These are phyloP conservation scores for Rhizoglyphus robini DNA, from an alignment of 1,140 invertebrate genomes.

Conservation along the genomic window DNA sequence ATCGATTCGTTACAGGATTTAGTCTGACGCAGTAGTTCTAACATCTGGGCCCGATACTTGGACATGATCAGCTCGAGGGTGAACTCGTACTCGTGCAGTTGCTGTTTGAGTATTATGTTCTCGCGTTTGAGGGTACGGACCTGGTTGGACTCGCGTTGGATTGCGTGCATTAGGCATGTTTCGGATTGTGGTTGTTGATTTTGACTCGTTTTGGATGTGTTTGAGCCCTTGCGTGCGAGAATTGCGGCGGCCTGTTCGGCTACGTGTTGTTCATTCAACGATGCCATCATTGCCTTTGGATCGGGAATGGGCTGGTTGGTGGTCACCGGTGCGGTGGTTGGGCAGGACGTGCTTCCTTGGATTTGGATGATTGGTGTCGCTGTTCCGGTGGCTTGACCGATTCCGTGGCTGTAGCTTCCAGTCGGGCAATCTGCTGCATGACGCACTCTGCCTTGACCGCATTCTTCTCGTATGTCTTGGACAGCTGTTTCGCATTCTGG, in stretches of 20 bases:
- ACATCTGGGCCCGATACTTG: constrained; percentile 83
- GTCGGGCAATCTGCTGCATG: not conserved
- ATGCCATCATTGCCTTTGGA: not conserved
- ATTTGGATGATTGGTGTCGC: too few relatives aligned
- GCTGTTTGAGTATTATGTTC: constrained; percentile 69
- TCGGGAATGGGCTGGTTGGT: too few relatives aligned
- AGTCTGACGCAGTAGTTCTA: constrained; percentile 59
- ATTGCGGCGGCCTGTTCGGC: not conserved
- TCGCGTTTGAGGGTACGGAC: constrained; percentile 75
- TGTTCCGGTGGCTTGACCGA: not conserved
- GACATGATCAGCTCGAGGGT: constrained; percentile 89
- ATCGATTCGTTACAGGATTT: constrained; percentile 36
- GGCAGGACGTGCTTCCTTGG: not conserved
- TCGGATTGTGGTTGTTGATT: constrained; percentile 31
- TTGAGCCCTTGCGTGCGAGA: not conserved
- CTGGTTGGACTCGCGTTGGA: constrained; percentile 77
- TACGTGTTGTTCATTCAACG: not conserved
- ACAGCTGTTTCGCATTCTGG: not conserved
- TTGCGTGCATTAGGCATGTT: constrained; percentile 74
- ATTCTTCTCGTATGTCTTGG: constrained; percentile 3
- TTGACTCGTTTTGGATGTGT: not conserved
- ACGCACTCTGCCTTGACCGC: not conserved
- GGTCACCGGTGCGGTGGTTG: not conserved
- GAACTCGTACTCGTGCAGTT: constrained; percentile 81
- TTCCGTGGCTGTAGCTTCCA: not conserved